Evolutionary conservation across 2,113 vertebrate genomes (phyloP).

Genomic region (Gambusia affinis): DNA sequence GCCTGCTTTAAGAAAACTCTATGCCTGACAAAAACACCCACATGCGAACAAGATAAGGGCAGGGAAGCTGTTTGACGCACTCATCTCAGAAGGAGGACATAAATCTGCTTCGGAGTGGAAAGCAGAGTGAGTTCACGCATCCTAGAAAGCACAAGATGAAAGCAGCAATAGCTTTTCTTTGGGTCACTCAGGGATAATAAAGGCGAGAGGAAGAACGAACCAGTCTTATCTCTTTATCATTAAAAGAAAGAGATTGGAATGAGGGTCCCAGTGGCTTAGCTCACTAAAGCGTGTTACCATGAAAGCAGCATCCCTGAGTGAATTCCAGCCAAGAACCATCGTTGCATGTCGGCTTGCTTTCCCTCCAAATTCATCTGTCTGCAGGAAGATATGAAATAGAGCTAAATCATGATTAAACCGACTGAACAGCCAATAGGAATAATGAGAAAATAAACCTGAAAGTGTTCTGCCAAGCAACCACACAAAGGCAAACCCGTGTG

Average conservation of each 20-base stretch:
- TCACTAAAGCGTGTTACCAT: constrained; percentile 33
- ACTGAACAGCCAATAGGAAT: neutral
- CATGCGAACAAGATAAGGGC: neutral
- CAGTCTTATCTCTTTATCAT: constrained; percentile 51
- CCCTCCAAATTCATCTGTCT: constrained; percentile 1
- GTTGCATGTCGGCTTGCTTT: neutral
- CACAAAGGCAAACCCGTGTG: neutral
- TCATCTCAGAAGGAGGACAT: constrained; percentile 41
- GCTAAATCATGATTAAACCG: neutral
- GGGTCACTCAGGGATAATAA: constrained; percentile 53
- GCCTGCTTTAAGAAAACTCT: too few species aligned
- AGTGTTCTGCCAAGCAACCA: neutral
- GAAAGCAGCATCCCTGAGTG: constrained; percentile 36
- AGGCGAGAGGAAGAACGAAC: constrained; percentile 35
- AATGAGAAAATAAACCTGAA: neutral
- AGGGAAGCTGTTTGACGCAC: constrained; percentile 4
- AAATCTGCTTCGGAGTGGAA: constrained; percentile 13
- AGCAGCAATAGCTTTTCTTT: constrained; percentile 43
- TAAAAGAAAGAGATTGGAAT: constrained; percentile 50
- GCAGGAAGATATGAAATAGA: neutral
- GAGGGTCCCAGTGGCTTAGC: constrained; percentile 30
- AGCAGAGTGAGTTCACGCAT: constrained; percentile 31
- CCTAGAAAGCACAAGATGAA: constrained; percentile 54
- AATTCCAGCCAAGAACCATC: constrained; percentile 2
- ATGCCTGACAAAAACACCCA: too few species aligned